phyloP scores from a whole-genome alignment of 2,888 invertebrate genomes.

The Pyrrhosoma nymphula region DNA sequence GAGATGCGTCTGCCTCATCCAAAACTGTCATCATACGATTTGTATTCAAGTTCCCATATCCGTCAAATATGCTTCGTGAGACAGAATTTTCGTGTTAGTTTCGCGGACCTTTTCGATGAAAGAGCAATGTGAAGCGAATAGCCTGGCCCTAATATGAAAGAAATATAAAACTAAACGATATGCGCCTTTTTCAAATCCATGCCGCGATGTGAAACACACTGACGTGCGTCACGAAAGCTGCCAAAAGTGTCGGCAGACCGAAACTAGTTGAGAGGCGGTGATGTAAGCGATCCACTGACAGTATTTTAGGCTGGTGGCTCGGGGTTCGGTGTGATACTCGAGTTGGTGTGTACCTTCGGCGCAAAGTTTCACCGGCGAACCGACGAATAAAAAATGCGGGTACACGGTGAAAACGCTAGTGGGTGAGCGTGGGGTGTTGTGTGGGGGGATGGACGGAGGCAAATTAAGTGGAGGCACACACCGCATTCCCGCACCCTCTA shows the following conservation, averaged over 20 bases:
- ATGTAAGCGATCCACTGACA: not conserved
- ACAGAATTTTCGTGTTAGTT: no score
- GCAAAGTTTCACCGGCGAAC: not conserved
- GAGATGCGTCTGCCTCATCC: no score
- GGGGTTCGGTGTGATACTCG: not conserved
- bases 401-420: not conserved
- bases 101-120: no score
- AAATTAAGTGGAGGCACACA: not conserved
- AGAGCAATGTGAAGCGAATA: no score
- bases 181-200: no score
- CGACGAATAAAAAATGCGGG: not conserved
- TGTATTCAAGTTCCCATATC: no score
- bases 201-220: no score
- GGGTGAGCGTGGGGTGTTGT: not conserved
- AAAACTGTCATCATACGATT: no score
- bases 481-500: conserved; percentile 14
- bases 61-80: no score
- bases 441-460: not conserved
- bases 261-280: not conserved
- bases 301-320: not conserved
- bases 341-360: not conserved
- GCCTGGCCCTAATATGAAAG: no score
- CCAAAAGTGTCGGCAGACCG: not conserved
- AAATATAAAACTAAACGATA: no score
- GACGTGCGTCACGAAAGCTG: no score